These are phyloP conservation scores for Molossus molossus DNA, from an alignment of 2,797 vertebrate genomes.

Conservation along the genomic window DNA sequence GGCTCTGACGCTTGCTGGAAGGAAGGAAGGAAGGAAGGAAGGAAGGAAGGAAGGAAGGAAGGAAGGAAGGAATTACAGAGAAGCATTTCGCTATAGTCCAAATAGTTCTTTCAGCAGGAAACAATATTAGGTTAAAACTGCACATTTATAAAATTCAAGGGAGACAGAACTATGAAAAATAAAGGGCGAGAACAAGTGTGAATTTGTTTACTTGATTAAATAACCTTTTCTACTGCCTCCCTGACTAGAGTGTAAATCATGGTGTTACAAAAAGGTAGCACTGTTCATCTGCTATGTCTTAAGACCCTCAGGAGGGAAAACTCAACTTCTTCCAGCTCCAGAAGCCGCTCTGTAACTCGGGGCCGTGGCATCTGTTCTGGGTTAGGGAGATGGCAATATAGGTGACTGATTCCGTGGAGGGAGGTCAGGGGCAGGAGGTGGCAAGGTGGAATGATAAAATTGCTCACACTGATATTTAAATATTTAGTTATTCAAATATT, in stretches of 20 bases:
- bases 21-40: background rate
- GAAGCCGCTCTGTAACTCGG: conserved; percentile 82
- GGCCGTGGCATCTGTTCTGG: conserved; percentile 84
- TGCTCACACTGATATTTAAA: background rate
- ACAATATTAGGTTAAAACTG: conserved; percentile 59
- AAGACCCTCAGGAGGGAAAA: conserved; percentile 57
- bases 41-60: background rate
- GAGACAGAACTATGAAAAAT: background rate
- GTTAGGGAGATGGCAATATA: conserved; percentile 79
- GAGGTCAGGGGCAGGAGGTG: background rate
- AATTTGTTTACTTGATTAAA: conserved; percentile 78
- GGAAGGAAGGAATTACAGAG: conserved; percentile 28
- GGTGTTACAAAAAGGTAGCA: conserved; percentile 78
- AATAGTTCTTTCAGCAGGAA: conserved; percentile 65
- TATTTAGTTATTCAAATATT: conserved; percentile 41
- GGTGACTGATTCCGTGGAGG: conserved; percentile 68
- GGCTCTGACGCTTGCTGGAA: background rate
- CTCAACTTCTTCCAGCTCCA: conserved; percentile 54
- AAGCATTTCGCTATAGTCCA: conserved; percentile 14
- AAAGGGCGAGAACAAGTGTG: background rate
- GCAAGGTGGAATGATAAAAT: conserved; percentile 48
- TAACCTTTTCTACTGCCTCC: conserved; percentile 64
- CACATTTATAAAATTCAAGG: conserved; percentile 65
- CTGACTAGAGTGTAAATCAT: conserved; percentile 62
- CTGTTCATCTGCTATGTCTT: conserved; percentile 64